Percentiles rank a stretch among this genome's conserved stretches.
These are phyloP conservation scores for Pasiphila rectangulata DNA, from an alignment of 2,888 invertebrate genomes.

Conservation along the genomic window DNA sequence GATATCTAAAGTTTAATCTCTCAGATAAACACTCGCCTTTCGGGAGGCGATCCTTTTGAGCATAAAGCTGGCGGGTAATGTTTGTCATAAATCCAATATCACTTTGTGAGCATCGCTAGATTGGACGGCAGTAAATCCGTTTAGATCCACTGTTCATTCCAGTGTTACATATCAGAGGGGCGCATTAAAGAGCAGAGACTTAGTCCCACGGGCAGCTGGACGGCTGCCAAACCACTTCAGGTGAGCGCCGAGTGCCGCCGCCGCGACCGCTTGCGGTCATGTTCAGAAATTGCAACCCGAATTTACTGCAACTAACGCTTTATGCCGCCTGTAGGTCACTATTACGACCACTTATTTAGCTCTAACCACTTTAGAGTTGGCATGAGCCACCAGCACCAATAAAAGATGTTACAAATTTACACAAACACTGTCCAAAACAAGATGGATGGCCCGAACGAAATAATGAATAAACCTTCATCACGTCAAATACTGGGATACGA, in stretches of 20 bases:
- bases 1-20: slow-evolving; percentile 32
- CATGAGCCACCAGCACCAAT: neutral
- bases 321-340: slow-evolving; percentile 19
- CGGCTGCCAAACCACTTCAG: slow-evolving; percentile 54
- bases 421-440: slow-evolving; percentile 24
- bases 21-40: slow-evolving; percentile 33
- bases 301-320: slow-evolving; percentile 37
- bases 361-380: neutral
- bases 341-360: slow-evolving; percentile 18
- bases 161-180: slow-evolving; percentile 31
- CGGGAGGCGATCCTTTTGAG: slow-evolving; percentile 31
- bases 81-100: slow-evolving; percentile 44
- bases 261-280: slow-evolving; percentile 44
- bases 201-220: slow-evolving; percentile 40
- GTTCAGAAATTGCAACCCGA: slow-evolving; percentile 37
- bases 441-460: slow-evolving; percentile 28
- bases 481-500: slow-evolving; percentile 36
- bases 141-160: slow-evolving; percentile 34
- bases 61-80: slow-evolving; percentile 35
- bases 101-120: slow-evolving; percentile 43
- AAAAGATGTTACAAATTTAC: slow-evolving; percentile 17
- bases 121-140: slow-evolving; percentile 42
- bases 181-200: slow-evolving; percentile 29
- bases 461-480: slow-evolving; percentile 39
- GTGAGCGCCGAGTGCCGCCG: slow-evolving; percentile 41